These are phyloP conservation scores for Hydroisotoma schaefferi DNA, from an alignment of 2,888 invertebrate species.

Conservation along the genomic window DNA sequence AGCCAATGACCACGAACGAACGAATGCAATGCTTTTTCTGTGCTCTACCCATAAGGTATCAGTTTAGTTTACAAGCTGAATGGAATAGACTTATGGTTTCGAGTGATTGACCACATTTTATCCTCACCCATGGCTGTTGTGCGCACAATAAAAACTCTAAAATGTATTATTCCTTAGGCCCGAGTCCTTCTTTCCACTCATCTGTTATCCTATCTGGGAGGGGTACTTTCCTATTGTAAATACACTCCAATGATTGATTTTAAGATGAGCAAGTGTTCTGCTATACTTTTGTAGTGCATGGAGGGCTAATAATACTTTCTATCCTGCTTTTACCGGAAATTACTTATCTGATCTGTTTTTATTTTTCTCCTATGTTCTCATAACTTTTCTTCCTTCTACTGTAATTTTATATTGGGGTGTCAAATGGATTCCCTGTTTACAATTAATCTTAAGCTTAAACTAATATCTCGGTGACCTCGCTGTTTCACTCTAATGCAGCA, in stretches of 20 bases:
- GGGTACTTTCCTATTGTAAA: background rate
- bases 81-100: background rate
- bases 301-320: background rate
- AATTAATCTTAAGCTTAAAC: too few species aligned
- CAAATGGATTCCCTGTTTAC: too few species aligned
- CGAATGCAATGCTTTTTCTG: too few species aligned
- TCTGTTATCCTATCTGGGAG: background rate
- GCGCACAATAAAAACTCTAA: too few species aligned
- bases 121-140: background rate
- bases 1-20: too few species aligned
- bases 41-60: too few species aligned
- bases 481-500: too few species aligned
- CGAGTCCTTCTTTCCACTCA: conserved; percentile 3
- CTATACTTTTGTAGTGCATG: background rate
- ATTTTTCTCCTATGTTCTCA: too few species aligned
- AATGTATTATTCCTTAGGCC: background rate
- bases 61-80: background rate
- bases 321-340: background rate
- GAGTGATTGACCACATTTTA: background rate
- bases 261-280: conserved; percentile 9
- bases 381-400: too few species aligned
- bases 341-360: background rate
- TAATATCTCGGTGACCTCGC: too few species aligned
- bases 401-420: too few species aligned
- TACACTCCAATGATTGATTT: conserved; percentile 21